Evolutionary conservation across 2,113 vertebrate genomes (phyloP).

Genomic region (Willisornis vidua): DNA sequence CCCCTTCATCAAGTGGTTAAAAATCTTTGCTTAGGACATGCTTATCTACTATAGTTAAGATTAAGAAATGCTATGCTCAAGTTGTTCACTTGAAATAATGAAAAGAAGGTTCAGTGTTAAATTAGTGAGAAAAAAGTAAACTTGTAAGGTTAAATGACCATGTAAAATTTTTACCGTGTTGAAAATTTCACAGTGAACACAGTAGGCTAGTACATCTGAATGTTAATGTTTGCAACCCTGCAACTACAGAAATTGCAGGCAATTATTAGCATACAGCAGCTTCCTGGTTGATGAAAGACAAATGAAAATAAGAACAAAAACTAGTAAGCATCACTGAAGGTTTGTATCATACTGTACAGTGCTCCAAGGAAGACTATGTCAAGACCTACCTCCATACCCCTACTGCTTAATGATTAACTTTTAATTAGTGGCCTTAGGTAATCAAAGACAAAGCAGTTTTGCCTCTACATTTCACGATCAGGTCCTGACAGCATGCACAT

Average conservation of each 20-base stretch:
- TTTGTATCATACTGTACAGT: slow-evolving; percentile 14
- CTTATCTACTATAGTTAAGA: not conserved
- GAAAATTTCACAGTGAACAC: slow-evolving; percentile 62
- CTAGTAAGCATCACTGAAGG: not conserved
- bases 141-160: slow-evolving; percentile 24
- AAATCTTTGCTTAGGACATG: not conserved
- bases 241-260: not conserved
- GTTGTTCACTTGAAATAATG: not conserved
- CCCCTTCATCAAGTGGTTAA: slow-evolving; percentile 21
- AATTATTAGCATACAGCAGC: slow-evolving; percentile 13
- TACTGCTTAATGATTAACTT: not conserved
- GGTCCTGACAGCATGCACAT: not conserved
- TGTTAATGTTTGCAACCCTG: not conserved
- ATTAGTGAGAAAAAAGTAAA: slow-evolving; percentile 45
- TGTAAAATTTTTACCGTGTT: not conserved
- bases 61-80: slow-evolving; percentile 18
- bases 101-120: slow-evolving; percentile 32
- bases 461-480: not conserved
- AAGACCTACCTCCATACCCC: not conserved
- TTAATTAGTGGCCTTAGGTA: not conserved
- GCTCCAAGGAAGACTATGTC: slow-evolving; percentile 10
- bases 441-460: not conserved
- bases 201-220: slow-evolving; percentile 35
- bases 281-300: slow-evolving; percentile 18
- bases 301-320: slow-evolving; percentile 1